Base-by-base conservation (phyloP, 2,797 vertebrate genomes). In the Lepilemur ruficaudatus region DNA sequence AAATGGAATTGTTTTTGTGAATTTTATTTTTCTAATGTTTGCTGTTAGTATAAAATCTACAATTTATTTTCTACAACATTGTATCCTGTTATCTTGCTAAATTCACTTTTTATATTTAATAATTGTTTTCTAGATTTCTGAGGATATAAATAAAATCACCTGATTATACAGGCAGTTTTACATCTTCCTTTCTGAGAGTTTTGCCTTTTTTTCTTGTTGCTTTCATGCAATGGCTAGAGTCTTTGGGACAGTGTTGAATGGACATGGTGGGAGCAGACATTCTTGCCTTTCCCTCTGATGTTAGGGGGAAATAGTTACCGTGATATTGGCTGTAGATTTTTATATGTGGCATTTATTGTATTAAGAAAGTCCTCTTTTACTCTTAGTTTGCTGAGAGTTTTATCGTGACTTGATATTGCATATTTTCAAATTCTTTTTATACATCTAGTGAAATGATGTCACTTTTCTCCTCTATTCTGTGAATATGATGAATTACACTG, bases 51-150 rank as follows among this genome's bases (percentile, higher is more conserved):
- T 4, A 90, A 84, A 69, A 82, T 67, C 18, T 72, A 50, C 5
- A 43, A 28, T 65, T 91, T 8, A 50, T 93, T 82, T 28, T 69
- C 7, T 67, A 38, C 38, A 59, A 87, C 48, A 59, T 67, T 38
- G 5, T 67, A n/a, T 86, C 32, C n/a, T 73, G 0, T 38, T 84
- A 67, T 35, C 72, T 81, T 59, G 28, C 7, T 81, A 75, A 87
- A 46, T 91, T 86, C 18, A 10, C 46, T 88, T 82, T 50, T 78
- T 91, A 76, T 83, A 82, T 69, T 63, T 76, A 87, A 55, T 83
- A 78, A 30, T 82, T 79, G 20, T 72, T 83, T 85, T 83, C 38
- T 78, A 57, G 32, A 91, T 94, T 96, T 76, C n/a, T 72, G 61
- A 83, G 22, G 38, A 72, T 70, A 32, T 63, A 83, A 65, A 78